A percentile compares a stretch with the other conserved stretches of the same genome.
Conservation (phyloP, 2,797 vertebrate genomes). For the Lagocephalus sceleratus region DNA sequence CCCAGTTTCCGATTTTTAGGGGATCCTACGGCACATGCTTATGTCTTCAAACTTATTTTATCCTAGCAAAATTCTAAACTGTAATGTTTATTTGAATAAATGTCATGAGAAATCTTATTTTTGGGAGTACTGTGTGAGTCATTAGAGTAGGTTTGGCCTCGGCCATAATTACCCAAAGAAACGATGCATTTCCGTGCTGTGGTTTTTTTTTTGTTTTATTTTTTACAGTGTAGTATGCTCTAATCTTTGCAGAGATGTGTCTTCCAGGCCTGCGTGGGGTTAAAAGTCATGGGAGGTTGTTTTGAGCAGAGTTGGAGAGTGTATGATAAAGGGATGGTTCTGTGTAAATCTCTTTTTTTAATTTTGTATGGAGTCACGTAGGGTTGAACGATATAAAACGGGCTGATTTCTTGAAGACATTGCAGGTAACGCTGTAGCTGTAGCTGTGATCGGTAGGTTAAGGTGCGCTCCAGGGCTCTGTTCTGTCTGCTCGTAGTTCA, state of each 20-base stretch:
- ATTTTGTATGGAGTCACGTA: conserved; percentile 10
- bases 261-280: conserved; percentile 54
- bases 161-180: conserved; percentile 49
- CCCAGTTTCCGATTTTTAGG: conserved; percentile 66
- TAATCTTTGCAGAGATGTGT: conserved; percentile 56
- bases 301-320: conserved; percentile 42
- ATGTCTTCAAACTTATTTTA: conserved; percentile 76
- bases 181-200: conserved; percentile 55
- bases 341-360: conserved; percentile 17
- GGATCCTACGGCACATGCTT: conserved; percentile 68
- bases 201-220: conserved; percentile 6
- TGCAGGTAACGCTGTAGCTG: conserved; percentile 43
- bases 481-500: conserved; percentile 65
- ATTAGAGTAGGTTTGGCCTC: conserved; percentile 67
- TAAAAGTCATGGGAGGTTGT: conserved; percentile 29
- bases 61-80: conserved; percentile 75
- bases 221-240: conserved; percentile 49
- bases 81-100: conserved; percentile 83
- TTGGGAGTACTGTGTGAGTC: conserved; percentile 73
- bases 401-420: conserved; percentile 45
- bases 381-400: conserved; percentile 45
- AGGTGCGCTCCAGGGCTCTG: conserved; percentile 57
- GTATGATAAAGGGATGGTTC: conserved; percentile 36
- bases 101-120: conserved; percentile 76
- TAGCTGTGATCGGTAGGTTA: conserved; percentile 49